A percentile compares a stretch with the other conserved stretches of the same genome.
These are phyloP conservation scores for Gymnothorax javanicus DNA, from an alignment of 2,797 vertebrate species.

Conservation along the genomic window DNA sequence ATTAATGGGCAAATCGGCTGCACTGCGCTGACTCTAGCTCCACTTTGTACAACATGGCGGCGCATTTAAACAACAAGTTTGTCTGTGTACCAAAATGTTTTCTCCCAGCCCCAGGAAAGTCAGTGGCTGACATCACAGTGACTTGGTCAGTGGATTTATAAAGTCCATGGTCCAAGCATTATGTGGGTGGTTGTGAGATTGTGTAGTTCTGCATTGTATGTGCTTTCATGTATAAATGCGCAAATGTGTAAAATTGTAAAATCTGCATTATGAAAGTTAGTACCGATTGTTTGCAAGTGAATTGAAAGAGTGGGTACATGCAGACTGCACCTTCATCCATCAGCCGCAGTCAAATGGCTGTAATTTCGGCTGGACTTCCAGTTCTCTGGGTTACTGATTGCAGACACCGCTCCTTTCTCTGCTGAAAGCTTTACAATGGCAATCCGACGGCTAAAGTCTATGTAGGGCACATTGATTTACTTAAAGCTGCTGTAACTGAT, in stretches of 20 bases:
- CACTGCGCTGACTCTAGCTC: too few relatives aligned
- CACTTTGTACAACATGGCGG: too few relatives aligned
- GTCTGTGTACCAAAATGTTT: too few relatives aligned
- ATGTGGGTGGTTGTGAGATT: not conserved
- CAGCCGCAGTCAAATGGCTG: too few relatives aligned
- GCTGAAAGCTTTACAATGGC: slow-evolving; percentile 17
- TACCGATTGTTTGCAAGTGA: not conserved
- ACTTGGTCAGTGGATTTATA: too few relatives aligned
- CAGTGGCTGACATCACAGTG: too few relatives aligned
- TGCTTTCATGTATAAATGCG: not conserved
- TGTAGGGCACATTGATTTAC: slow-evolving; percentile 39
- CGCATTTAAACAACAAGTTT: too few relatives aligned
- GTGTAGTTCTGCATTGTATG: not conserved
- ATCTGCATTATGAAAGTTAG: not conserved
- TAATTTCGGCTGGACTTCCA: not conserved
- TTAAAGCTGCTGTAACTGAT: not conserved
- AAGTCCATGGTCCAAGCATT: too few relatives aligned
- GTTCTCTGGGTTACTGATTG: not conserved
- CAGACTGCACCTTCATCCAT: not conserved
- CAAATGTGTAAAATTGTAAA: not conserved
- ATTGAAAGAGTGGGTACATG: not conserved
- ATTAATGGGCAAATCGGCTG: too few relatives aligned
- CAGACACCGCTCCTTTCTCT: slow-evolving; percentile 3
- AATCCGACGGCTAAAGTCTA: slow-evolving; percentile 40
- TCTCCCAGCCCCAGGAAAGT: too few relatives aligned